Conservation (phyloP, 2,888 invertebrate species). For the Zonitis immaculata region DNA sequence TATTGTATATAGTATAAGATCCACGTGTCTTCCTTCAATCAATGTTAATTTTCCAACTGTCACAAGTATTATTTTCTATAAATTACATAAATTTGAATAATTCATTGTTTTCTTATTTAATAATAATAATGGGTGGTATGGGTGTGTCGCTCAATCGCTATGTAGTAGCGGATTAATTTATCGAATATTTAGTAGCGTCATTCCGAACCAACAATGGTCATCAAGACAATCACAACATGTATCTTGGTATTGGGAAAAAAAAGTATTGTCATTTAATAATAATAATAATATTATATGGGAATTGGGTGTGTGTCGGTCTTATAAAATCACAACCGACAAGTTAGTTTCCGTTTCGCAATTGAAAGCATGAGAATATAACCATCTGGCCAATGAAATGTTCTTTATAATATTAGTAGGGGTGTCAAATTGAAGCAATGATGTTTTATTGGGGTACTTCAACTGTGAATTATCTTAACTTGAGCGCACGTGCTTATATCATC, state of each 20-base stretch:
- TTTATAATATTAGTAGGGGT: no score
- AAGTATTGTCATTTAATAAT: no score
- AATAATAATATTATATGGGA: no score
- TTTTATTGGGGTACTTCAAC: conserved; percentile 48
- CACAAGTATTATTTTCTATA: no score
- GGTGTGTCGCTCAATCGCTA: conserved; percentile 1
- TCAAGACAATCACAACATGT: background rate
- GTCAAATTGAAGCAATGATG: conserved; percentile 48
- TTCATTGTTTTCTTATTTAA: no score
- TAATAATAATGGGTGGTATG: no score
- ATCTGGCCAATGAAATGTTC: conserved; percentile 46
- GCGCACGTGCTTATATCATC: conserved; percentile 18
- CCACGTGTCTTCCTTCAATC: conserved; percentile 14
- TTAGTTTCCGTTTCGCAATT: conserved; percentile 15
- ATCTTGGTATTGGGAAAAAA: no score
- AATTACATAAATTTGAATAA: background rate
- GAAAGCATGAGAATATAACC: conserved; percentile 39
- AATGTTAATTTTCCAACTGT: conserved; percentile 1
- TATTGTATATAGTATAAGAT: no score
- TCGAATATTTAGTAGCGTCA: conserved; percentile 9
- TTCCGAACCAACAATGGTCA: conserved; percentile 9
- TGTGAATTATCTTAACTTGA: conserved; percentile 35
- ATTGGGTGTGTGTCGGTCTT: conserved; percentile 4
- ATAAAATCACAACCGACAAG: conserved; percentile 17
- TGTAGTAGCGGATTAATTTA: conserved; percentile 14